Evolutionary conservation across 2,113 vertebrate species (phyloP).

Genomic region (Chionodraco myersi): DNA sequence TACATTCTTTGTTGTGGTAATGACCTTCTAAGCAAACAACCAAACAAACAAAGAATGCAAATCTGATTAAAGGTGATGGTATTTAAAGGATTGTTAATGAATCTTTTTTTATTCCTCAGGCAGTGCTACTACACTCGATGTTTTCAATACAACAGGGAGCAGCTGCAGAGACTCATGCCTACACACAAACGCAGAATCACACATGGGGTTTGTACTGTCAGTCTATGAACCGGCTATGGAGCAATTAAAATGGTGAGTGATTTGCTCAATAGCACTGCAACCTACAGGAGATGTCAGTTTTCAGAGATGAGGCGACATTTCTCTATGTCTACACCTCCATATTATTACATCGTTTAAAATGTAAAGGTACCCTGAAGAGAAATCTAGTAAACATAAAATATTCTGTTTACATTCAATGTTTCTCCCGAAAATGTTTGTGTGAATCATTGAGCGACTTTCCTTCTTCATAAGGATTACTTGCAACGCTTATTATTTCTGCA

Average conservation of each 20-base stretch:
- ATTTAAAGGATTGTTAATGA: conserved; percentile 55
- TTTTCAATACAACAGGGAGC: conserved; percentile 29
- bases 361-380: no score
- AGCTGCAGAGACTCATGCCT: conserved; percentile 1
- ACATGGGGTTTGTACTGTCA: not conserved
- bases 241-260: not conserved
- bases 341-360: no score
- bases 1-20: conserved; percentile 72
- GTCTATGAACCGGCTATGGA: conserved; percentile 1
- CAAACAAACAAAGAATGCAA: conserved; percentile 16
- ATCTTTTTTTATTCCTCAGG: conserved; percentile 27
- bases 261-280: not conserved
- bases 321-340: no score
- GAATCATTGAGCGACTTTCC: no score
- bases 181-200: not conserved
- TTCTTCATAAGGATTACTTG: no score
- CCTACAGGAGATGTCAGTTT: no score
- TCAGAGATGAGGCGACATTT: no score
- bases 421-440: no score
- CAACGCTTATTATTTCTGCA: no score
- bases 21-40: conserved; percentile 70
- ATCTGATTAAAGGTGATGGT: conserved; percentile 50
- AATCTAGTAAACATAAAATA: no score
- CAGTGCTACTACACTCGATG: not conserved
- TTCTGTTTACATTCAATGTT: no score